A percentile compares a stretch with the other conserved stretches of the same genome.
Evolutionary conservation across 2,797 vertebrate species (phyloP).

Genomic region (Sebastes umbrosus): DNA sequence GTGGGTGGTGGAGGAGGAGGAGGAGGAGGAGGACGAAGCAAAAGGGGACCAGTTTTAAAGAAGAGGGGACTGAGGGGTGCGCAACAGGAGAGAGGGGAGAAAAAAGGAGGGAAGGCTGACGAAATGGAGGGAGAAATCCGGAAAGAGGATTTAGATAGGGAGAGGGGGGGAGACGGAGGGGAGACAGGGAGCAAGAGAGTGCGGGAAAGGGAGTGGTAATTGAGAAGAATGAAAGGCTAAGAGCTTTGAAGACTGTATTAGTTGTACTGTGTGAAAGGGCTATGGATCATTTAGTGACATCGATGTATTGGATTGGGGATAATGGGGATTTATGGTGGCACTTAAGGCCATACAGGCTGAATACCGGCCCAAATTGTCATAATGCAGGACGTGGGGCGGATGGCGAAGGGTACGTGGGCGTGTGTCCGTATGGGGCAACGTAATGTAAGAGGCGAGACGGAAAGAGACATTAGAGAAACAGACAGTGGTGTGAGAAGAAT

Average conservation of each 20-base stretch:
- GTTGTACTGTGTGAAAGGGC: conserved; percentile 74
- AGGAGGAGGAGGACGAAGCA: neutral
- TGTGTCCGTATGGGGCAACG: conserved; percentile 20
- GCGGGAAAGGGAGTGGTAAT: conserved; percentile 70
- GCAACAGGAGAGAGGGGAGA: conserved; percentile 56
- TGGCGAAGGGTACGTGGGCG: conserved; percentile 46
- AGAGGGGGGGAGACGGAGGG: neutral
- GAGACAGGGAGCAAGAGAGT: conserved; percentile 28
- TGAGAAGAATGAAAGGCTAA: conserved; percentile 79
- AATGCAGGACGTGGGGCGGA: conserved; percentile 55
- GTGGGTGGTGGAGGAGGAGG: neutral
- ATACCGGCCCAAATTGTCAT: conserved; percentile 65
- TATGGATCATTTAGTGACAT: conserved; percentile 81
- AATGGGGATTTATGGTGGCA: conserved; percentile 76
- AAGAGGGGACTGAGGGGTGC: conserved; percentile 36
- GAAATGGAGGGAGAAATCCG: conserved; percentile 70
- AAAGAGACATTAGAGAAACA: neutral
- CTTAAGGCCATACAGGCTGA: conserved; percentile 56
- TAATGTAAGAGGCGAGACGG: conserved; percentile 16
- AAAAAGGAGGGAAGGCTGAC: conserved; percentile 56
- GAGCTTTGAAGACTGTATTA: conserved; percentile 80
- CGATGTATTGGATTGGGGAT: conserved; percentile 71
- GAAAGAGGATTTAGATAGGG: conserved; percentile 72
- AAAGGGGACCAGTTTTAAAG: conserved; percentile 40
- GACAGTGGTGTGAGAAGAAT: neutral